Percentiles rank a stretch among this genome's conserved stretches.
Conservation (phyloP, 2,797 vertebrate species). For the Xiphorhynchus erythropygius region DNA sequence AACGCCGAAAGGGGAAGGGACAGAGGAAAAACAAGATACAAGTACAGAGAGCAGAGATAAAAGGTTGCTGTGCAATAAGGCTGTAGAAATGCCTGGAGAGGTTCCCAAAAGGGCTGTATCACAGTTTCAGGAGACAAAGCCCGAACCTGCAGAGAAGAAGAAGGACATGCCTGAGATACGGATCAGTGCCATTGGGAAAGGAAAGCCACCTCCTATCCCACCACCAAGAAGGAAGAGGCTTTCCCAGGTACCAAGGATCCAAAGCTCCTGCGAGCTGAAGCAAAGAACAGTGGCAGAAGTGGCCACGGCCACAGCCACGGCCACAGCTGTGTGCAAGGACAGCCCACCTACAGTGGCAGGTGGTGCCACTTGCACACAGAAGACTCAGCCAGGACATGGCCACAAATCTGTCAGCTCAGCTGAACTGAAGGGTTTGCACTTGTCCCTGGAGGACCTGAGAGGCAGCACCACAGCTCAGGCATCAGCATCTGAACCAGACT, state of each 20-base stretch:
- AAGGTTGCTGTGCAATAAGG: not conserved
- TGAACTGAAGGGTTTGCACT: slow-evolving; percentile 70
- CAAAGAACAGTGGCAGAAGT: not conserved
- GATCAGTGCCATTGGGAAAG: slow-evolving; percentile 10
- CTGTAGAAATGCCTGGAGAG: slow-evolving; percentile 29
- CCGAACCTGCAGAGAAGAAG: not conserved
- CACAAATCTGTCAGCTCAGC: not conserved
- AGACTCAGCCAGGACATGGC: not conserved
- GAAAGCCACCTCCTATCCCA: slow-evolving; percentile 79
- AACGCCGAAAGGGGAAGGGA: not conserved
- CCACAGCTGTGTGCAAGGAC: not conserved
- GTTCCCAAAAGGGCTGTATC: not conserved
- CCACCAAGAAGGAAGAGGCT: slow-evolving; percentile 86
- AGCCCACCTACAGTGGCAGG: not conserved
- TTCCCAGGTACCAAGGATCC: slow-evolving; percentile 29
- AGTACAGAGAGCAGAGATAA: not conserved
- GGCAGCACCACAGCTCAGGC: slow-evolving; percentile 40
- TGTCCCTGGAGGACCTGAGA: slow-evolving; percentile 83
- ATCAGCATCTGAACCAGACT: slow-evolving; percentile 81
- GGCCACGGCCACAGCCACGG: accelerated
- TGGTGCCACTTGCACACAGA: not conserved
- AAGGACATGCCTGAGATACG: not conserved
- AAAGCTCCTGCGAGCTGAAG: not conserved
- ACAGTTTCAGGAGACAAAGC: slow-evolving; percentile 17
- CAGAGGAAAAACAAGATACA: not conserved